Evolutionary conservation across 35 echinoderm and acorn worm genomes (phyloP).

Genomic region (Lytechinus variegatus): DNA sequence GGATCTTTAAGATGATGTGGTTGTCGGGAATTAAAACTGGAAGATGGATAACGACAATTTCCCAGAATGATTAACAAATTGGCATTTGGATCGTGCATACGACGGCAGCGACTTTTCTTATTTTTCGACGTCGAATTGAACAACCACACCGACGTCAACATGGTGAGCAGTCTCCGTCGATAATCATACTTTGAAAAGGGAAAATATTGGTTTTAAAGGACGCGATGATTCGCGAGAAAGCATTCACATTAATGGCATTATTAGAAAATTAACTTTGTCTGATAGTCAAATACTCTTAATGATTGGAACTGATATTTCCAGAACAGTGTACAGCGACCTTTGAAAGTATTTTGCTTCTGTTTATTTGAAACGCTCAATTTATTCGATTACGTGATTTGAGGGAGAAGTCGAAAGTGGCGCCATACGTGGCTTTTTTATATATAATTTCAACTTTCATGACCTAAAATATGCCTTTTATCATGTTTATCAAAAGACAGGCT

Average conservation of each 20-base stretch:
- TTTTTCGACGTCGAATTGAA: background rate
- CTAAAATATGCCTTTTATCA: too few species aligned
- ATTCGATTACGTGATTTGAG: too few species aligned
- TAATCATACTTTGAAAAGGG: too few species aligned
- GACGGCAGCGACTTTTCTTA: background rate
- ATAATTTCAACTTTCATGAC: too few species aligned
- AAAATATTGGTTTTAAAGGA: too few species aligned
- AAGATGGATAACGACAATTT: background rate
- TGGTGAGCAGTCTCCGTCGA: background rate
- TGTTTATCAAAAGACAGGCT: background rate
- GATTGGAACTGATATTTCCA: background rate
- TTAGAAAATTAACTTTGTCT: background rate
- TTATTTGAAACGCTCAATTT: background rate
- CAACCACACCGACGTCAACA: background rate
- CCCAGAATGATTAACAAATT: background rate
- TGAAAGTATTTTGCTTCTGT: background rate
- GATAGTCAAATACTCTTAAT: background rate
- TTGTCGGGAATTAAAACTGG: background rate
- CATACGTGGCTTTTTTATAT: too few species aligned
- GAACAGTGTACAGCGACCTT: background rate
- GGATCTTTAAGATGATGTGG: background rate
- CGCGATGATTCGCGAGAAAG: background rate
- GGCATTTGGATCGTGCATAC: background rate
- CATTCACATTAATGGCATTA: background rate
- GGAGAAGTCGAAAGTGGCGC: too few species aligned